Percentiles rank a stretch among this genome's conserved stretches.
Evolutionary conservation across 2,888 invertebrate genomes (phyloP).

Genomic region (Minunthozetes semirufus): DNA sequence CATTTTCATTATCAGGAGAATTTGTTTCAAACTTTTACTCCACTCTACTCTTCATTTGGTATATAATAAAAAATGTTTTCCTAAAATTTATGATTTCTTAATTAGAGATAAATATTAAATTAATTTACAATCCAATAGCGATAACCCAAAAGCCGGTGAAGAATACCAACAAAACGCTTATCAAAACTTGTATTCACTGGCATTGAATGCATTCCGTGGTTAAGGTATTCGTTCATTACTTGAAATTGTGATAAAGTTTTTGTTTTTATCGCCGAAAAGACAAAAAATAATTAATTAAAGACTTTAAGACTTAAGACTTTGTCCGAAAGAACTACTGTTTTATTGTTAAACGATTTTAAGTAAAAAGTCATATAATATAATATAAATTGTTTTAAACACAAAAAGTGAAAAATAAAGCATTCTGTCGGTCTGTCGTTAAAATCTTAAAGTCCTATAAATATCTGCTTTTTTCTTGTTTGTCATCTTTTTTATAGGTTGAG

Average conservation of each 20-base stretch:
- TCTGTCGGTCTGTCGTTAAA: background rate
- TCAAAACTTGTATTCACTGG: conserved; percentile 8
- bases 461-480: conserved; percentile 12
- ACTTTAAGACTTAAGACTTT: background rate
- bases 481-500: conserved; percentile 28
- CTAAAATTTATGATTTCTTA: conserved; percentile 18
- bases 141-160: background rate
- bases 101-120: conserved; percentile 28
- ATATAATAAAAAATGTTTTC: conserved; percentile 4
- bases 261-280: background rate
- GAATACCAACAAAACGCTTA: too few species aligned
- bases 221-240: background rate
- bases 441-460: conserved; percentile 18
- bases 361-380: conserved; percentile 9
- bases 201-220: background rate
- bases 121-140: conserved; percentile 17
- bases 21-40: background rate
- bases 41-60: background rate
- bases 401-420: background rate
- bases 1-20: conserved; percentile 8
- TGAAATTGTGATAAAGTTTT: background rate
- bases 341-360: background rate
- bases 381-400: background rate
- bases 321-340: conserved; percentile 8
- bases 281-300: background rate